phyloP scores from a whole-genome alignment of 1,140 invertebrate genomes.

The Frieseomelitta varia region DNA sequence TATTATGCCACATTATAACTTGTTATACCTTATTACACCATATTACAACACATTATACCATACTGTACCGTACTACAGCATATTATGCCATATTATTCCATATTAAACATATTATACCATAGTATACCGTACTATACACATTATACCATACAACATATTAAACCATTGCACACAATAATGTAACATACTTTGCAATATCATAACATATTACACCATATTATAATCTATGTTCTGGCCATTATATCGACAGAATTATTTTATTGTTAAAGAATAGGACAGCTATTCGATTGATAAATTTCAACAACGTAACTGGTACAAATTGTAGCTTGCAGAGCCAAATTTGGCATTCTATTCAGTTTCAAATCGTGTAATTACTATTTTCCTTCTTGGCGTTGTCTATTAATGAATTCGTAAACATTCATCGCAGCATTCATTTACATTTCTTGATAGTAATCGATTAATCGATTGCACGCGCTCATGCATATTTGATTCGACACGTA shows the following conservation, averaged over 20 bases:
- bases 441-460: slow-evolving; percentile 15
- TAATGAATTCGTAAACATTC: slow-evolving; percentile 26
- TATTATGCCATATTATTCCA: too few relatives aligned
- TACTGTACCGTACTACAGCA: too few relatives aligned
- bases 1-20: too few relatives aligned
- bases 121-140: too few relatives aligned
- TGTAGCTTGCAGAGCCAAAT: neutral
- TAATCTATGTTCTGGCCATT: too few relatives aligned
- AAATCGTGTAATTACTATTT: slow-evolving; percentile 7
- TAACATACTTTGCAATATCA: too few relatives aligned
- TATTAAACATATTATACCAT: too few relatives aligned
- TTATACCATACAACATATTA: too few relatives aligned
- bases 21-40: too few relatives aligned
- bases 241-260: slow-evolving; percentile 43
- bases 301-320: slow-evolving; percentile 4
- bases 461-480: slow-evolving; percentile 1
- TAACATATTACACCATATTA: too few relatives aligned
- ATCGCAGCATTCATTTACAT: neutral
- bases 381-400: neutral
- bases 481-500: neutral
- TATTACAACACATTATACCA: too few relatives aligned
- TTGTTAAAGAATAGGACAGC: slow-evolving; percentile 24
- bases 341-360: neutral
- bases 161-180: too few relatives aligned
- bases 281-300: slow-evolving; percentile 31